phyloP scores from a whole-genome alignment of 2,888 invertebrate species.

The Apamea anceps region DNA sequence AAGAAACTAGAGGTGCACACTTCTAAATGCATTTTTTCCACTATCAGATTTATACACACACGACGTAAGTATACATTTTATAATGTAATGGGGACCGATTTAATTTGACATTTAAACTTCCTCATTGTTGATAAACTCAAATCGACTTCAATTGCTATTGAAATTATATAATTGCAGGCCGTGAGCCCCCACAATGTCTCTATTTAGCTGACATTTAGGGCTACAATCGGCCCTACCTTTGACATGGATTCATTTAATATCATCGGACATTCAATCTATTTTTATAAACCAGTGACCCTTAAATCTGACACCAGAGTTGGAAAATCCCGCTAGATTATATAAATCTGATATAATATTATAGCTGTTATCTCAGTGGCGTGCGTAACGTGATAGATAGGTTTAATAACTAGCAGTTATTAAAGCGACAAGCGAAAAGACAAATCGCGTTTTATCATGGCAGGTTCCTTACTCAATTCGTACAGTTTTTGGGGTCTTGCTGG shows the following conservation, averaged over 20 bases:
- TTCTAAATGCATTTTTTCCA: background rate
- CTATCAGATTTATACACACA: background rate
- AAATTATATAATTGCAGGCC: slow-evolving; percentile 25
- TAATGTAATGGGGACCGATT: slow-evolving; percentile 12
- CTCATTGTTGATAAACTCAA: slow-evolving; percentile 35
- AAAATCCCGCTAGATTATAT: slow-evolving; percentile 56
- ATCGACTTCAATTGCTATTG: slow-evolving; percentile 35
- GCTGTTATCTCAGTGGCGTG: slow-evolving; percentile 53
- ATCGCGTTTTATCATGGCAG: slow-evolving; percentile 34
- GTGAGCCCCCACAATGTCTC: slow-evolving; percentile 22
- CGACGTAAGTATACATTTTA: no score
- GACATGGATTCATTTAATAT: slow-evolving; percentile 29
- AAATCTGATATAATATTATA: slow-evolving; percentile 54
- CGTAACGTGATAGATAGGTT: slow-evolving; percentile 55
- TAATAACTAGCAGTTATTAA: slow-evolving; percentile 49
- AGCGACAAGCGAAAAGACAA: slow-evolving; percentile 31
- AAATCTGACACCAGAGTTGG: slow-evolving; percentile 26
- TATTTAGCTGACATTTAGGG: slow-evolving; percentile 53
- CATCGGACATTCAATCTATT: slow-evolving; percentile 27
- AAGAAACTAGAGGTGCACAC: slow-evolving; percentile 4
- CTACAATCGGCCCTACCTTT: slow-evolving; percentile 23
- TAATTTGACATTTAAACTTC: slow-evolving; percentile 18
- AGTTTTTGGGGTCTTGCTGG: slow-evolving; percentile 28
- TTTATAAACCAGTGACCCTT: slow-evolving; percentile 41
- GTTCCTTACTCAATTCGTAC: slow-evolving; percentile 23